These are phyloP conservation scores for Synchiropus splendidus DNA, from an alignment of 2,113 vertebrate species.

Conservation along the genomic window DNA sequence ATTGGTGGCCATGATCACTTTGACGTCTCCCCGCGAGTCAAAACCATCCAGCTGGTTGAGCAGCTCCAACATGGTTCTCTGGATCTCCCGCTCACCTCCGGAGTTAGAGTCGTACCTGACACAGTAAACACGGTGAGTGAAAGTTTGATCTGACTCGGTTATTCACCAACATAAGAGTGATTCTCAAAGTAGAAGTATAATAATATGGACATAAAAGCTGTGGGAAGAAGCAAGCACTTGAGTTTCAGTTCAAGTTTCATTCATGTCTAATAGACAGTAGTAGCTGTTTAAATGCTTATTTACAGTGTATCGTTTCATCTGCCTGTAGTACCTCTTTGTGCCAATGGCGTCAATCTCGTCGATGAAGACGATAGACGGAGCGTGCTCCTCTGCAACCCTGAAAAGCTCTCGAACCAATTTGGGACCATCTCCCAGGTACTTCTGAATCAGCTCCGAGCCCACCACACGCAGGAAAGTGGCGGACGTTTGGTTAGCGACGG, in stretches of 20 bases:
- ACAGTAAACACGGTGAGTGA: not conserved
- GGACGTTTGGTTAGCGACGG: slow-evolving; percentile 96
- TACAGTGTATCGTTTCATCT: not conserved
- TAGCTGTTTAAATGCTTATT: no score
- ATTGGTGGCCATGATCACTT: slow-evolving; percentile 98
- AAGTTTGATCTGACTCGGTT: no score
- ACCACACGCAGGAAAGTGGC: slow-evolving; percentile 95
- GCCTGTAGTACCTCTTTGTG: slow-evolving; percentile 79
- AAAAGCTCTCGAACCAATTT: slow-evolving; percentile 94
- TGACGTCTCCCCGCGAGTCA: slow-evolving; percentile 91
- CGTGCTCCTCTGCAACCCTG: slow-evolving; percentile 91
- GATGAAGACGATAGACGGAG: slow-evolving; percentile 95
- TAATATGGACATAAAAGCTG: no score
- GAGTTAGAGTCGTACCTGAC: slow-evolving; percentile 94
- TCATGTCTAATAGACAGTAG: no score
- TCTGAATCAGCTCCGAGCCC: slow-evolving; percentile 95
- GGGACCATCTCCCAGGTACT: slow-evolving; percentile 90
- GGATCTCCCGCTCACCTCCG: slow-evolving; percentile 91
- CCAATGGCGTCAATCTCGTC: slow-evolving; percentile 97
- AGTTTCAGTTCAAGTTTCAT: no score
- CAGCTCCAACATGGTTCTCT: slow-evolving; percentile 94
- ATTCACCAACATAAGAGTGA: no score
- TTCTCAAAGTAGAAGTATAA: no score
- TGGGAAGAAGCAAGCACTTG: no score
- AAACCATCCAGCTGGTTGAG: slow-evolving; percentile 96